Conservation (phyloP, 2,888 invertebrate species). For the Sturmia bella region DNA sequence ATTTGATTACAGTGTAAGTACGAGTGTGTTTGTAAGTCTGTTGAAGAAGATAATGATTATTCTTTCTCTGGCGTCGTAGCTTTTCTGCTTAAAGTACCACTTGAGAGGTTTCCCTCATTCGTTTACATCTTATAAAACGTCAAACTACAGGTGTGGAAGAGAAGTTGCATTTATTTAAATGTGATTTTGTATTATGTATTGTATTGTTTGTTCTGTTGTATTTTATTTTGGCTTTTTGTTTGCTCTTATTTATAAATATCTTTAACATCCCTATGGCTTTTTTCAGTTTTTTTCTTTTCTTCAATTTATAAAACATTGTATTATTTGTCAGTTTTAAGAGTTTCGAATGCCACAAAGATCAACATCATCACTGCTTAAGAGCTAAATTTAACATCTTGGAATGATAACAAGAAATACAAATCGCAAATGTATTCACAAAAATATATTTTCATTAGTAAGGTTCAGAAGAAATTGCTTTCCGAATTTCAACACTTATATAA, state of each 20-base stretch:
- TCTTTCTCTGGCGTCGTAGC: slow-evolving; percentile 43
- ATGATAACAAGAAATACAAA: slow-evolving; percentile 21
- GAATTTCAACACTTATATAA: too few relatives aligned
- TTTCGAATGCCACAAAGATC: slow-evolving; percentile 59
- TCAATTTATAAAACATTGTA: slow-evolving; percentile 41
- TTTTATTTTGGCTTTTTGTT: slow-evolving; percentile 44
- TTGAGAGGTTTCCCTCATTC: slow-evolving; percentile 61
- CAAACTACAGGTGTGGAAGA: slow-evolving; percentile 3
- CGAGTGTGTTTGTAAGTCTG: slow-evolving; percentile 10
- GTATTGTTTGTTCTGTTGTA: slow-evolving; percentile 9
- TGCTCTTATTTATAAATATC: slow-evolving; percentile 40
- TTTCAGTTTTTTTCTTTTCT: background rate
- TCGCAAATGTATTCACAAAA: background rate
- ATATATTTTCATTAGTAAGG: too few relatives aligned
- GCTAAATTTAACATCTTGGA: slow-evolving; percentile 57
- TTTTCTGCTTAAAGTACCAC: slow-evolving; percentile 54
- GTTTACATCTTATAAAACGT: background rate
- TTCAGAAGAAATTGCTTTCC: too few relatives aligned
- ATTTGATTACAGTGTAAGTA: background rate
- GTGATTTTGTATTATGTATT: slow-evolving; percentile 39
- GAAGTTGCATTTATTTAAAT: slow-evolving; percentile 32
- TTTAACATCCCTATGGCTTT: slow-evolving; percentile 36
- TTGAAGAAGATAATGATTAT: slow-evolving; percentile 60
- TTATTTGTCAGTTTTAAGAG: slow-evolving; percentile 48
- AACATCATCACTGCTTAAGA: slow-evolving; percentile 50